Percentiles rank a stretch among this genome's conserved stretches.
phyloP scores from a whole-genome alignment of 2,888 invertebrate species.

The Diloba caeruleocephala region DNA sequence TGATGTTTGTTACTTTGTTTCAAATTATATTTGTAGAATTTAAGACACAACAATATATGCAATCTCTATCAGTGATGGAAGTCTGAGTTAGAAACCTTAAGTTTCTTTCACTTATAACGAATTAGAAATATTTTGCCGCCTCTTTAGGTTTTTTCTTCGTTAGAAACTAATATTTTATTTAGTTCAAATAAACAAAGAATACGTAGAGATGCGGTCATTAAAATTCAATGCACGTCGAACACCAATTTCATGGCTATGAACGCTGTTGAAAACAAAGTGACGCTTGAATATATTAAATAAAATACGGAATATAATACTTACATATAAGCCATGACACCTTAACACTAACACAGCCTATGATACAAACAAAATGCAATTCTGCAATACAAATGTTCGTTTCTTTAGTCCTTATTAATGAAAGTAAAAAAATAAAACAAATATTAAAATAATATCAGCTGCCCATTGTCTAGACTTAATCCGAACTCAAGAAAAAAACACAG shows the following conservation, averaged over 20 bases:
- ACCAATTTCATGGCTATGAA: slow-evolving; percentile 25
- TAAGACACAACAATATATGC: no score
- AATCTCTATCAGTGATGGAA: no score
- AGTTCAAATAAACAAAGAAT: neutral
- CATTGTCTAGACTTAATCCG: slow-evolving; percentile 41
- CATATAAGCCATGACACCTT: slow-evolving; percentile 49
- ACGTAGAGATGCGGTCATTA: slow-evolving; percentile 1
- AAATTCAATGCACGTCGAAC: slow-evolving; percentile 17
- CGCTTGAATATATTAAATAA: slow-evolving; percentile 20
- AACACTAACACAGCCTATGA: slow-evolving; percentile 46
- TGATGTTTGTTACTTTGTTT: no score
- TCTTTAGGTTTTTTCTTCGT: neutral
- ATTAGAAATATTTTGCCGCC: neutral
- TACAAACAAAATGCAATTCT: slow-evolving; percentile 33
- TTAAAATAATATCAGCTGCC: slow-evolving; percentile 30
- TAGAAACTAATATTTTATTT: neutral
- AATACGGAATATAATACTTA: slow-evolving; percentile 43
- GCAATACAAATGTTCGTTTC: slow-evolving; percentile 2
- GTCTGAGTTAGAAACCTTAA: no score
- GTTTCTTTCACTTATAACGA: neutral
- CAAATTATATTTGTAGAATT: no score
- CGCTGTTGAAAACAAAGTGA: slow-evolving; percentile 16
- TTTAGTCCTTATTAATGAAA: slow-evolving; percentile 33
- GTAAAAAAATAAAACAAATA: slow-evolving; percentile 7
- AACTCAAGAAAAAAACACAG: slow-evolving; percentile 26